phyloP scores from a whole-genome alignment of 2,888 invertebrate species.

The Drosophila anomalipes region DNA sequence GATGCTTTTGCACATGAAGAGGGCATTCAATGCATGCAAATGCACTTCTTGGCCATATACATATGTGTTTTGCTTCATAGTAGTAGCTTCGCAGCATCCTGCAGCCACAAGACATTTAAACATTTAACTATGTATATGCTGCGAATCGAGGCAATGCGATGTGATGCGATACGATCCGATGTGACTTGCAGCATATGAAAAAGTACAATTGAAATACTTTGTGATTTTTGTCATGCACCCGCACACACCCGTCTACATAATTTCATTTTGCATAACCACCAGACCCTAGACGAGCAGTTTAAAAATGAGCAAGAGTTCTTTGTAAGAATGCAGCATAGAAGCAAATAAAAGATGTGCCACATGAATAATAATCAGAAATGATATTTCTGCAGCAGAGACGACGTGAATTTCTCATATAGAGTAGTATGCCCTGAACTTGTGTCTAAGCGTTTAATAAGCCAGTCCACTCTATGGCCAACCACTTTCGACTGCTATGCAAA shows the following conservation, averaged over 20 bases:
- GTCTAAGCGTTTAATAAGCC: constrained; percentile 43
- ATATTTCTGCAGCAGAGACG: constrained; percentile 23
- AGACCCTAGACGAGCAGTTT: constrained; percentile 4
- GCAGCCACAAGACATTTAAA: constrained; percentile 68
- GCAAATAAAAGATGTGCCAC: constrained; percentile 69
- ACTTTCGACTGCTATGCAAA: constrained; percentile 59
- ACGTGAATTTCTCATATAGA: neutral
- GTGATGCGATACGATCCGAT: constrained; percentile 41
- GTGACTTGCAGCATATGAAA: constrained; percentile 77
- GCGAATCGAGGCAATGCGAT: constrained; percentile 59
- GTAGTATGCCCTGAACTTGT: constrained; percentile 3
- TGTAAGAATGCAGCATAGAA: constrained; percentile 1
- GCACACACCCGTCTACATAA: constrained; percentile 16
- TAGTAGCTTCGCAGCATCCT: constrained; percentile 24
- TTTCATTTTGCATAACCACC: constrained; percentile 50
- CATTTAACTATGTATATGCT: constrained; percentile 72
- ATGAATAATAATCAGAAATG: constrained; percentile 68
- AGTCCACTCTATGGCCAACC: constrained; percentile 18
- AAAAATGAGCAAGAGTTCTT: neutral
- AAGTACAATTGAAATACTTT: constrained; percentile 75
- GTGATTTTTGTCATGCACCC: constrained; percentile 74
- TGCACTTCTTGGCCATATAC: constrained; percentile 41
- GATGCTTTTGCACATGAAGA: constrained; percentile 32
- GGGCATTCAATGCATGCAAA: constrained; percentile 72
- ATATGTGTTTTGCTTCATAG: constrained; percentile 28